Evolutionary conservation across 1,140 invertebrate genomes (phyloP), one percentile per base, ranked within the genome.

Genomic region (Sarcophaga peregrina): DNA sequence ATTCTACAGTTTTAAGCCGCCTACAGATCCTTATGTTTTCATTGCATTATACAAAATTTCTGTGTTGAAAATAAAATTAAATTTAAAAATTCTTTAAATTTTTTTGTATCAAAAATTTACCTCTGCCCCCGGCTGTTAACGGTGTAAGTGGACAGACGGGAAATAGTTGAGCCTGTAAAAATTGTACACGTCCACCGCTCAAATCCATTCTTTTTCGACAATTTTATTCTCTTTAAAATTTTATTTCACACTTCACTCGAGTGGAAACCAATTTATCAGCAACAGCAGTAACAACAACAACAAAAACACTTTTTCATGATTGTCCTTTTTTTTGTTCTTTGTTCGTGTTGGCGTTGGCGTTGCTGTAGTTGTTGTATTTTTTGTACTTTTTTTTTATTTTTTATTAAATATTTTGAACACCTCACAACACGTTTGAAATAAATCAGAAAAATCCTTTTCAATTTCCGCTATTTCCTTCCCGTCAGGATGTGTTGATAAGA

Each of bases 81-180:
- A 37, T 37, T 37, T 37, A 37, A 37, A 37, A 37, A 37, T 37
- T 37, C 25, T 37, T 37, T 37, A 37, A 37, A 4, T 37, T 37
- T 37, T 37, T 2, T 37, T 37, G 25, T 37, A 37, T 37, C 25
- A 37, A 37, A 37, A 7, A 52, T 82, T 88, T 89, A 89, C 88
- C 88, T 87, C 87, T 86, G 84, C 82, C 87, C 54, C 86, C 87
- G 74, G 86, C 83, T 82, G 82, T 73, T 82, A 82, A 6, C 3
- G 84, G 68, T 11, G 89, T 88, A 81, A 90, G 81, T 52, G 89
- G 87, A 82, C 88, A 90, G 80, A 92, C 86, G 50, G 92, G 92
- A 89, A 93, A 93, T 47, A 93, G 86, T 73, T 91, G 91, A 68
- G 92, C 91, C 86, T 93, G 92, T 50, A 92, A 86, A 85, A 91